A percentile compares a stretch with the other conserved stretches of the same genome.
Evolutionary conservation across 2,113 vertebrate genomes (phyloP).

Genomic region (Pholis gunnellus): DNA sequence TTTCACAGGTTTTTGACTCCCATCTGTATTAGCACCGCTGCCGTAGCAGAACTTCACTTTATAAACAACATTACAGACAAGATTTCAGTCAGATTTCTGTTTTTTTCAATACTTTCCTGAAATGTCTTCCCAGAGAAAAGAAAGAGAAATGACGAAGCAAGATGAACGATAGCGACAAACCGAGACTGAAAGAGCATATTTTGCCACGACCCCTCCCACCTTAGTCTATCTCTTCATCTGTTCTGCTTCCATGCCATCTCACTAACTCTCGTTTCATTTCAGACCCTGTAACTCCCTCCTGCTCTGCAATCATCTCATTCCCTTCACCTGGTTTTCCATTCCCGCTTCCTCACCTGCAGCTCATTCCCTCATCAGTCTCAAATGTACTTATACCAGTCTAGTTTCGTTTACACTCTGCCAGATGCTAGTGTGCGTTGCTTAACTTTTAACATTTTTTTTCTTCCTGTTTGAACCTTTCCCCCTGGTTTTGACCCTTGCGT

Average conservation of each 20-base stretch:
- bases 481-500: not conserved
- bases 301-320: not conserved
- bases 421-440: not conserved
- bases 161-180: not conserved
- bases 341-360: not conserved
- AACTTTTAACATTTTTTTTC: not conserved
- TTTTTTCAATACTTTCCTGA: not conserved
- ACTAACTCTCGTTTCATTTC: not conserved
- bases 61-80: not conserved
- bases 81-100: not conserved
- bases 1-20: conserved; percentile 17
- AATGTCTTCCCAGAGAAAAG: not conserved
- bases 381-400: not conserved
- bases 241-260: not conserved
- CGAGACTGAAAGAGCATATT: not conserved
- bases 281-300: not conserved
- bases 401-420: not conserved
- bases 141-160: not conserved
- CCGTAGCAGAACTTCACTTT: not conserved
- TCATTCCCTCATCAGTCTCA: not conserved
- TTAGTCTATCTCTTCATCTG: not conserved
- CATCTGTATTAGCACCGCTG: not conserved
- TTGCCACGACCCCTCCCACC: not conserved
- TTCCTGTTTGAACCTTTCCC: not conserved
- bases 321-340: too few species aligned